Evolutionary conservation across 2,888 invertebrate genomes (phyloP).

Genomic region (Subacronicta megacephala): DNA sequence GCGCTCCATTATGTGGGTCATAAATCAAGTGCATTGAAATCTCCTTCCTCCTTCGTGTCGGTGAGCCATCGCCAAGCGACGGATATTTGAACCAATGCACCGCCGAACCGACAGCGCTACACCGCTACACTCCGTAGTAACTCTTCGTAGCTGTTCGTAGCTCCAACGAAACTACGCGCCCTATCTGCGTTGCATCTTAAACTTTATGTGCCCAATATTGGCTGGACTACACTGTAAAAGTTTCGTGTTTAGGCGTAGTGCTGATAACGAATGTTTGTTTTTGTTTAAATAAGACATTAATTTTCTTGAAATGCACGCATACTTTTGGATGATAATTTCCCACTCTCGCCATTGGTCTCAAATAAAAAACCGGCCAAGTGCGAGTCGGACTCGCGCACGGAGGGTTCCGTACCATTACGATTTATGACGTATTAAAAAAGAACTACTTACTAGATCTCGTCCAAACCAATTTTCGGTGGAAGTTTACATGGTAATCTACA

Average conservation of each 20-base stretch:
- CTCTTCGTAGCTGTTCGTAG: constrained; percentile 36
- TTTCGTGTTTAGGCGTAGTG: constrained; percentile 20
- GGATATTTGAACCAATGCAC: constrained; percentile 81
- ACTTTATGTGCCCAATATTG: constrained; percentile 43
- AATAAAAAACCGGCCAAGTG: too few species aligned
- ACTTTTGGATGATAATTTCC: too few species aligned
- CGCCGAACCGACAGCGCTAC: constrained; percentile 60
- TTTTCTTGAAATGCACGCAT: not conserved
- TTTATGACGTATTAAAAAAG: too few species aligned
- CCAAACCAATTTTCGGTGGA: too few species aligned
- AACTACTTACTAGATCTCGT: too few species aligned
- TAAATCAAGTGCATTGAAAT: constrained; percentile 88
- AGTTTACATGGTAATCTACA: too few species aligned
- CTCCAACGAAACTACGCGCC: constrained; percentile 34
- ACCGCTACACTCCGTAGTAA: constrained; percentile 37
- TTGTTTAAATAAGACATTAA: constrained; percentile 5
- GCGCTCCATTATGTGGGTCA: constrained; percentile 81
- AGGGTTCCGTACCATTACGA: too few species aligned
- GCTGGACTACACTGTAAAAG: constrained; percentile 29
- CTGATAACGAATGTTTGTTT: constrained; percentile 19
- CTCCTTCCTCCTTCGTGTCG: constrained; percentile 87
- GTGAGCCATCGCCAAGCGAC: constrained; percentile 79
- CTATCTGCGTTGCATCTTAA: constrained; percentile 45
- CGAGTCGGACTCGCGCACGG: too few species aligned
- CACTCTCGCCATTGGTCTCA: too few species aligned